Percentiles rank a stretch among this genome's conserved stretches.
phyloP scores from a whole-genome alignment of 1,140 invertebrate species.

The Tetramorium simillimum region DNA sequence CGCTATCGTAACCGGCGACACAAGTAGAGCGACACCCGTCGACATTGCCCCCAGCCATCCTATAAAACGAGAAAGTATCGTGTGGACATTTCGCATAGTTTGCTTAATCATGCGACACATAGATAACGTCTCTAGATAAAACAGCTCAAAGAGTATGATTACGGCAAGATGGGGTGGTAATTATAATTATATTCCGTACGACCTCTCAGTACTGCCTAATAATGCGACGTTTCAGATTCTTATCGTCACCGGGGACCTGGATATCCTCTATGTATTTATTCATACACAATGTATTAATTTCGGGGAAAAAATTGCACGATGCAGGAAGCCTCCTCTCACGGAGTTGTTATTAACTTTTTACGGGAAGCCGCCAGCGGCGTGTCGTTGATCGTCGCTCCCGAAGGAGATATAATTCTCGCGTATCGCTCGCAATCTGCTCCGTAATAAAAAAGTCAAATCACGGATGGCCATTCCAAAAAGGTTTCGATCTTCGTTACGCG shows the following conservation, averaged over 20 bases:
- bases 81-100: neutral
- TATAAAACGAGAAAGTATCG: conserved; percentile 84
- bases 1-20: conserved; percentile 94
- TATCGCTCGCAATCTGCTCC: conserved; percentile 22
- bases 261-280: neutral
- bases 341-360: conserved; percentile 52
- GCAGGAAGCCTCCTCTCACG: conserved; percentile 2
- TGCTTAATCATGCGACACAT: neutral
- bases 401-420: neutral
- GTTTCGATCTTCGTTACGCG: conserved; percentile 14
- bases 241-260: neutral
- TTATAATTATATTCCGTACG: neutral
- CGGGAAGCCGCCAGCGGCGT: neutral
- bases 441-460: conserved; percentile 40
- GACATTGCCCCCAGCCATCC: conserved; percentile 94
- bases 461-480: conserved; percentile 13
- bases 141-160: neutral
- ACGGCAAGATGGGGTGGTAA: neutral
- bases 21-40: conserved; percentile 91
- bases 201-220: neutral
- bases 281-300: conserved; percentile 13
- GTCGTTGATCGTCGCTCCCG: neutral
- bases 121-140: conserved; percentile 33
- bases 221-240: conserved; percentile 6
- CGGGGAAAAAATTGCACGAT: neutral